A percentile compares a stretch with the other conserved stretches of the same genome.
Evolutionary conservation across 2,113 vertebrate genomes (phyloP).

Genomic region (Zosterops pallidus): DNA sequence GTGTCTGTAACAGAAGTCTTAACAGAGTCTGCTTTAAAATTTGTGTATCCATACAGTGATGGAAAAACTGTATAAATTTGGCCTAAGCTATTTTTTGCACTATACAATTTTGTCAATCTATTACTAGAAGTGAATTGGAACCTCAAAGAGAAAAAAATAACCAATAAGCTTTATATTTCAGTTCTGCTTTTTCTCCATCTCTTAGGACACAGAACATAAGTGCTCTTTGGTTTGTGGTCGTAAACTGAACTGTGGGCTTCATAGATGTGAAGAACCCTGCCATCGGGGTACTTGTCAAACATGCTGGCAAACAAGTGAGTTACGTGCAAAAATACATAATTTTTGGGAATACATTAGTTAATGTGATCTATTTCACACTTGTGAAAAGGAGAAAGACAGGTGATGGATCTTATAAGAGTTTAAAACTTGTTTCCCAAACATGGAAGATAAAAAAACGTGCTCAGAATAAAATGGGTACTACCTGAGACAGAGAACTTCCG

Average conservation of each 20-base stretch:
- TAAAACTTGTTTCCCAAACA: background rate
- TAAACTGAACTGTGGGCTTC: slow-evolving; percentile 95
- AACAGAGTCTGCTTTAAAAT: background rate
- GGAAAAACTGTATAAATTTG: background rate
- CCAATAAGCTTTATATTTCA: background rate
- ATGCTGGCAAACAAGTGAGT: slow-evolving; percentile 98
- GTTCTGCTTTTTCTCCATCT: background rate
- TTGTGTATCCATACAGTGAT: background rate
- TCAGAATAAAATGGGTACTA: background rate
- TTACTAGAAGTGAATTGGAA: background rate
- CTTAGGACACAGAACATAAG: slow-evolving; percentile 88
- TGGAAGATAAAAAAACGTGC: rapidly evolving
- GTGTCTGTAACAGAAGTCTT: background rate
- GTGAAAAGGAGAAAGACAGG: background rate
- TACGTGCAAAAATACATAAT: background rate
- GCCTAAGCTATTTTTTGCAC: background rate
- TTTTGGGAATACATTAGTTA: background rate
- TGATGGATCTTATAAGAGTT: background rate
- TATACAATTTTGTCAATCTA: background rate
- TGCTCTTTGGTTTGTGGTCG: slow-evolving; percentile 93
- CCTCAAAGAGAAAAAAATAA: background rate
- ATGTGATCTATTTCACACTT: background rate
- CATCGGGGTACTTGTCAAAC: slow-evolving; percentile 95
- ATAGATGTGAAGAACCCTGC: slow-evolving; percentile 94
- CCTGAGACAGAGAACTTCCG: background rate